A percentile compares a stretch with the other conserved stretches of the same genome.
Evolutionary conservation across 2,113 vertebrate genomes (phyloP).

Genomic region (Chloebia gouldiae): DNA sequence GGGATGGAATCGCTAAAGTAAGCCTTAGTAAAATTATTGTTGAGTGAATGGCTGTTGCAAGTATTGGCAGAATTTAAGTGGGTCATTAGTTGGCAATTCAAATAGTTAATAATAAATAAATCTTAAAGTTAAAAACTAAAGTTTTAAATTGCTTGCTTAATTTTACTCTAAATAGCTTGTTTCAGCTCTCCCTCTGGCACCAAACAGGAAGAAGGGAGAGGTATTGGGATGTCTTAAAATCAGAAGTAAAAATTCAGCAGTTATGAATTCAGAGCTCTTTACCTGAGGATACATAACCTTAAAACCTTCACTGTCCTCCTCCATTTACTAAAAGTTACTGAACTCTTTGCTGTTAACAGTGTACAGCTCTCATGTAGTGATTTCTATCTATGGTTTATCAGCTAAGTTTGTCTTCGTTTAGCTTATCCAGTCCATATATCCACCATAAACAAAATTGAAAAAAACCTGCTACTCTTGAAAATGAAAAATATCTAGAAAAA

Average conservation of each 20-base stretch:
- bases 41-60: neutral
- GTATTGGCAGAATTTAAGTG: neutral
- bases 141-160: neutral
- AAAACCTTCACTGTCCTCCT: neutral
- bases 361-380: neutral
- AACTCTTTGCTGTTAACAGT: neutral
- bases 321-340: neutral
- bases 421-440: neutral
- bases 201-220: neutral
- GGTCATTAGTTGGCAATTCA: neutral
- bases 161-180: neutral
- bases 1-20: neutral
- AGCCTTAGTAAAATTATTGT: neutral
- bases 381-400: neutral
- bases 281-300: neutral
- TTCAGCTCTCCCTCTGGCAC: neutral
- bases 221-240: neutral
- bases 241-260: neutral
- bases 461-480: neutral
- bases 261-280: neutral
- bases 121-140: neutral
- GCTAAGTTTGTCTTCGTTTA: neutral
- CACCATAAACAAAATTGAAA: neutral
- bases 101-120: neutral
- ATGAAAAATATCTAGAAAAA: neutral